Evolutionary conservation across 1,140 invertebrate genomes (phyloP).

Genomic region (Cheumatopsyche charites): DNA sequence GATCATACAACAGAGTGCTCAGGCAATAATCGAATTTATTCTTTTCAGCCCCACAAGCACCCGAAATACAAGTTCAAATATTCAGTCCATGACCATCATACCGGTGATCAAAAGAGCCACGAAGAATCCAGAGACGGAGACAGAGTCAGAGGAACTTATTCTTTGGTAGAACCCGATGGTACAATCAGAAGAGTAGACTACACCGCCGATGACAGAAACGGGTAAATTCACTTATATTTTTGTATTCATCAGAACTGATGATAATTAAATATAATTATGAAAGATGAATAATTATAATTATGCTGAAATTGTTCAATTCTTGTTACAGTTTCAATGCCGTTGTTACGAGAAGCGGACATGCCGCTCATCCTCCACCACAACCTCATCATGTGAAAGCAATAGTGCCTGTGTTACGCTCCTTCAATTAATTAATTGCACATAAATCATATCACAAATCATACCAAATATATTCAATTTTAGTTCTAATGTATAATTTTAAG

Average conservation of each 20-base stretch:
- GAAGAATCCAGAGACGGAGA: slow-evolving; percentile 53
- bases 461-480: too few relatives aligned
- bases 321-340: slow-evolving; percentile 50
- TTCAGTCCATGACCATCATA: slow-evolving; percentile 52
- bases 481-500: too few relatives aligned
- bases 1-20: neutral
- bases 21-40: neutral
- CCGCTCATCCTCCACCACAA: slow-evolving; percentile 44
- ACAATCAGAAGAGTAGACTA: slow-evolving; percentile 55
- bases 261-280: slow-evolving; percentile 21
- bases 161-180: slow-evolving; percentile 54
- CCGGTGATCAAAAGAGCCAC: slow-evolving; percentile 53
- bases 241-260: too few relatives aligned
- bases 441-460: neutral
- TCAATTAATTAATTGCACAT: slow-evolving; percentile 9
- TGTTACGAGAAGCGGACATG: slow-evolving; percentile 52
- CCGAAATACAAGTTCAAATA: slow-evolving; percentile 53
- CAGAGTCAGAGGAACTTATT: slow-evolving; percentile 54
- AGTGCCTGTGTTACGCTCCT: slow-evolving; percentile 18
- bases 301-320: neutral
- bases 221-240: slow-evolving; percentile 46
- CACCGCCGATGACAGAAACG: slow-evolving; percentile 52
- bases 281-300: neutral
- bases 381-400: slow-evolving; percentile 26
- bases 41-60: slow-evolving; percentile 44